A percentile compares a stretch with the other conserved stretches of the same genome.
These are phyloP conservation scores for Phodopus roborovskii DNA, from an alignment of 2,113 vertebrate genomes.

Conservation along the genomic window DNA sequence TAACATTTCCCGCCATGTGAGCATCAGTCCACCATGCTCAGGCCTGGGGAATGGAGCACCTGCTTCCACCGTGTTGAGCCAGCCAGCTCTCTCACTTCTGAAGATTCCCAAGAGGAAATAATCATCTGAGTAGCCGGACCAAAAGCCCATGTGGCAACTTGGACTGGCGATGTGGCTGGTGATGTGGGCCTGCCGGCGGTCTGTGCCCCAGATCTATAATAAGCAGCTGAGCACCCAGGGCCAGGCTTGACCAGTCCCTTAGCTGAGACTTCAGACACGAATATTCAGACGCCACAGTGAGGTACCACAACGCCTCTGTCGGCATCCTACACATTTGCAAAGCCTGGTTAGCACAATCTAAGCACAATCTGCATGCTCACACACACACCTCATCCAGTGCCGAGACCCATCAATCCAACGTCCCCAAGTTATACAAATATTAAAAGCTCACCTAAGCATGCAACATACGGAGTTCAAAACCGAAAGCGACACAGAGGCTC, in stretches of 20 bases:
- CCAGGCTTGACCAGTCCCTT: background rate
- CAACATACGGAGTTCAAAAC: background rate
- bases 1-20: background rate
- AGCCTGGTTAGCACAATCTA: background rate
- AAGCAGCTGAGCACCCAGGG: background rate
- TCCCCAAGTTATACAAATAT: background rate
- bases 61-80: background rate
- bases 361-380: background rate
- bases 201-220: background rate
- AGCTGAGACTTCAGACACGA: background rate
- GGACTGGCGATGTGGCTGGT: background rate
- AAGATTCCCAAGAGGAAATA: background rate
- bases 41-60: background rate
- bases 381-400: background rate
- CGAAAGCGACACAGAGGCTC: background rate
- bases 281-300: background rate
- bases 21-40: background rate
- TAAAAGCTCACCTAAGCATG: background rate
- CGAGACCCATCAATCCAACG: background rate
- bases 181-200: background rate
- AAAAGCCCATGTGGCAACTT: background rate
- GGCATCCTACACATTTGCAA: background rate
- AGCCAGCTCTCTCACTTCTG: background rate
- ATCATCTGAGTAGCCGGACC: background rate
- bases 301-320: too few relatives aligned